These are phyloP conservation scores for Tachysurus fulvidraco DNA, from an alignment of 2,113 vertebrate species.

Conservation along the genomic window DNA sequence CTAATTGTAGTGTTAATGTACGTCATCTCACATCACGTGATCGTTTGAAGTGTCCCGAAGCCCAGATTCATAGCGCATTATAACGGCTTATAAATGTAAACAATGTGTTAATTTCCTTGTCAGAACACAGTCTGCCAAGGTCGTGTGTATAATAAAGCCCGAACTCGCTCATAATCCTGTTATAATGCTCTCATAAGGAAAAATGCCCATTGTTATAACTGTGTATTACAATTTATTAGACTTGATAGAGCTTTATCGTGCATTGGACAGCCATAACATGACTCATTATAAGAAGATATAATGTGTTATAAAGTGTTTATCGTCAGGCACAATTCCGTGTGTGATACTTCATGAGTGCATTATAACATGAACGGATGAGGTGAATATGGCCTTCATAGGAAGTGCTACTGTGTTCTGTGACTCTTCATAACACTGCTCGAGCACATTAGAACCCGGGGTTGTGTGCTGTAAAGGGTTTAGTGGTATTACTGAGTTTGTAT, in stretches of 20 bases:
- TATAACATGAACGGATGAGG: neutral
- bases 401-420: neutral
- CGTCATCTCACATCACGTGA: neutral
- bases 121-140: neutral
- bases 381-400: neutral
- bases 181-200: neutral
- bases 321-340: neutral
- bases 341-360: neutral
- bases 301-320: neutral
- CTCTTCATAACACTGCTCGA: neutral
- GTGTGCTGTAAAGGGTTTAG: neutral
- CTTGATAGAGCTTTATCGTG: neutral
- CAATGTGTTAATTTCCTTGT: neutral
- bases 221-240: neutral
- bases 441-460: neutral
- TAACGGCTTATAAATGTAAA: neutral
- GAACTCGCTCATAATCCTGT: neutral
- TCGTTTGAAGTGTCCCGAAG: neutral
- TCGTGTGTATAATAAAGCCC: neutral
- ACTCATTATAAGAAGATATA: neutral
- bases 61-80: neutral
- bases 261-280: neutral
- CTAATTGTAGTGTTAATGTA: neutral
- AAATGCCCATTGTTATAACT: neutral
- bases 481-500: neutral